Evolutionary conservation across 2,888 invertebrate genomes (phyloP).

Genomic region (Idaea aversata): DNA sequence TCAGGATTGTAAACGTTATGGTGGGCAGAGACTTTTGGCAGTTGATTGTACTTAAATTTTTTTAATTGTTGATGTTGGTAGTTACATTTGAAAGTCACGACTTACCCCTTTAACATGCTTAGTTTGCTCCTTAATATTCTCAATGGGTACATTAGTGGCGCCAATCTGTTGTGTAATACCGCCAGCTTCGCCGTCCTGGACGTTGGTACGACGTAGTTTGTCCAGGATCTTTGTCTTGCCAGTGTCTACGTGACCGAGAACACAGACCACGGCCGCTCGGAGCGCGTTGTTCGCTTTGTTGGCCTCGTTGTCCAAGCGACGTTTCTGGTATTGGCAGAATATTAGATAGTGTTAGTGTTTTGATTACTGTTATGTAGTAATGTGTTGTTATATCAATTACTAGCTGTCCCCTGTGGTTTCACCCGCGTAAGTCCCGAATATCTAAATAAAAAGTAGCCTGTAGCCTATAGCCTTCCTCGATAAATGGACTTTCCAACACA

Average conservation of each 20-base stretch:
- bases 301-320: conserved; percentile 71
- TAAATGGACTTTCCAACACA: too few relatives aligned
- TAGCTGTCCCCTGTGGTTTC: not conserved
- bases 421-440: not conserved
- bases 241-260: conserved; percentile 99
- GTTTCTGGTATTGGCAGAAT: conserved; percentile 52
- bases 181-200: conserved; percentile 98
- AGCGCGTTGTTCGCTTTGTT: conserved; percentile 78
- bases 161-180: conserved; percentile 99
- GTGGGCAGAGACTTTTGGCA: too few relatives aligned
- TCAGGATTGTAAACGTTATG: too few relatives aligned
- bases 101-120: conserved; percentile 94
- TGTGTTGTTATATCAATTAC: not conserved
- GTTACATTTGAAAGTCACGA: conserved; percentile 22
- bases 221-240: conserved; percentile 99
- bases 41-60: too few relatives aligned
- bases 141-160: conserved; percentile 98
- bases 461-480: too few relatives aligned
- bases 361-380: not conserved
- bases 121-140: conserved; percentile 96
- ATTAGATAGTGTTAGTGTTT: not conserved
- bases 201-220: conserved; percentile 93
- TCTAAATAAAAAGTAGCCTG: too few relatives aligned
- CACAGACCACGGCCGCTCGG: conserved; percentile 98
- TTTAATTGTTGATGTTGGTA: too few relatives aligned